Base-by-base conservation (phyloP, 2,797 vertebrate genomes). In the Menidia menidia region DNA sequence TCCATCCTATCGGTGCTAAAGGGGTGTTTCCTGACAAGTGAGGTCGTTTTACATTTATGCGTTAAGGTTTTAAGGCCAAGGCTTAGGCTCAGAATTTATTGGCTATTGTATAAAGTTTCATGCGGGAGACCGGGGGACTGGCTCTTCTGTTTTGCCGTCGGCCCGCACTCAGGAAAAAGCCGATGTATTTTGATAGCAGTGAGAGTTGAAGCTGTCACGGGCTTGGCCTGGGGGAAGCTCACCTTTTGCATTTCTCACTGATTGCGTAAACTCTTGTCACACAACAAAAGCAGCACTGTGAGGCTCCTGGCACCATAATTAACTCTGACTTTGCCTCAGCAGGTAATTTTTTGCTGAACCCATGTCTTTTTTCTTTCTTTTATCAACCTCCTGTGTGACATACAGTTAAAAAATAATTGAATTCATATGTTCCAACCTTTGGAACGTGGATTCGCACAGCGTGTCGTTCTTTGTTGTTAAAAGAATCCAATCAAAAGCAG, bases 41-140 rank as follows among this genome's bases (percentile, higher is more conserved):
- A 83, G 88, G 75, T 92, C 78, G 68, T 88, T 89, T 90, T 92
- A 89, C 89, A 86, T 89, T 83, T 75, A 79, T 78, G 82, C 72
- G 84, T 87, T 86, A 82, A 87, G 82, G 88, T 81, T 92, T 90
- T 89, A 89, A 89, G 86, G 89, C 85, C 86, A 61, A 58, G 78
- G 79, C 87, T 89, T 84, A 69, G 79, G 87, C 90, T 88, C 45
- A 85, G 57, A 77, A 82, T 90, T 88, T 85, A 90, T 87, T 88
- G 89, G 87, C 89, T 78, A 84, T 89, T 90, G 90, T 90, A 92
- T 93, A 90, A 77, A 69, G 89, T 93, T 92, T 88, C 89, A 89
- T 39, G 70, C 67, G 4, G 65, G 74, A 85, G 88, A 60, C 82
- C 57, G 71, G 71, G 75, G 41, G 78, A 74, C 88, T 87, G 48